Conservation (phyloP, 2,888 invertebrate genomes). For the Eristalinus aeneus region DNA sequence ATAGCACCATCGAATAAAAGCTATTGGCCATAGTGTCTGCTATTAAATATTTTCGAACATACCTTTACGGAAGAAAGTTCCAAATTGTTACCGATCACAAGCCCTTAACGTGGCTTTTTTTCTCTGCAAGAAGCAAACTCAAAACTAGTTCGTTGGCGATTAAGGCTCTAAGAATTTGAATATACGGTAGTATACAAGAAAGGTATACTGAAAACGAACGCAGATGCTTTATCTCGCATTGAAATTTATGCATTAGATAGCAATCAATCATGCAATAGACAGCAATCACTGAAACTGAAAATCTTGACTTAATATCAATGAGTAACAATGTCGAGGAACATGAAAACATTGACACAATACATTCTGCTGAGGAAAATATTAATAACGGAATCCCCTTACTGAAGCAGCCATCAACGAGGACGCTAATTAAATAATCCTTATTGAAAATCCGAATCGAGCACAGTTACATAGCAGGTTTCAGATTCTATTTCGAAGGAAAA, state of each 20-base stretch:
- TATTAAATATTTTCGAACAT: slow-evolving; percentile 76
- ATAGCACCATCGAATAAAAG: slow-evolving; percentile 76
- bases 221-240: slow-evolving; percentile 51
- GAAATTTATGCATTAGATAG: not conserved
- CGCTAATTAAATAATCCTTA: too few relatives aligned
- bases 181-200: slow-evolving; percentile 70
- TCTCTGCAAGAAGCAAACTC: slow-evolving; percentile 78
- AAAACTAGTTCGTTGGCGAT: slow-evolving; percentile 76
- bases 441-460: too few relatives aligned
- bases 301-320: not conserved
- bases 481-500: too few relatives aligned
- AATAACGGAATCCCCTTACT: slow-evolving; percentile 54
- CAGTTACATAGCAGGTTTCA: too few relatives aligned
- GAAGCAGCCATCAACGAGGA: not conserved
- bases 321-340: not conserved
- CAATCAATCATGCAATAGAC: too few relatives aligned
- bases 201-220: slow-evolving; percentile 53
- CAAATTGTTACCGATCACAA: slow-evolving; percentile 73
- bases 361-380: slow-evolving; percentile 58
- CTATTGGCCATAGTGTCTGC: slow-evolving; percentile 75
- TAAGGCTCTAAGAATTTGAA: slow-evolving; percentile 75
- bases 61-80: too few relatives aligned
- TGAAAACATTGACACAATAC: not conserved
- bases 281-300: not conserved
- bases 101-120: slow-evolving; percentile 76